Percentiles rank a stretch among this genome's conserved stretches.
Conservation (phyloP, 2,113 vertebrate genomes). For the Trachemys scripta region DNA sequence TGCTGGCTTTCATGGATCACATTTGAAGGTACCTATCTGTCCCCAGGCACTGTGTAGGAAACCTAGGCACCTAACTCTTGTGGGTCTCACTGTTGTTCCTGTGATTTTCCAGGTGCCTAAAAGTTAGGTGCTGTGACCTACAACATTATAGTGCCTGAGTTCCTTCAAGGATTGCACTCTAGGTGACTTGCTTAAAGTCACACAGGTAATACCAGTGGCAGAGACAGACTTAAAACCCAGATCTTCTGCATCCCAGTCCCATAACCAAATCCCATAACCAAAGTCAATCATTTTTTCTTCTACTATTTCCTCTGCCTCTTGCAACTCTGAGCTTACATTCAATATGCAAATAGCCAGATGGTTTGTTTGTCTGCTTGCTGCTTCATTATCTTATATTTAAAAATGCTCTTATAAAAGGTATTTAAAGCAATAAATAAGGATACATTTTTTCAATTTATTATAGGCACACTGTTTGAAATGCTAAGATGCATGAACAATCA, state of each 20-base stretch:
- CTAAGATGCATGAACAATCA: neutral
- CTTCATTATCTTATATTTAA: rapidly evolving
- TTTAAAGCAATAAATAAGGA: no score
- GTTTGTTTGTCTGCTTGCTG: neutral
- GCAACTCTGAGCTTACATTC: neutral
- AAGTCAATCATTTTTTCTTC: neutral
- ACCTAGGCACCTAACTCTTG: neutral
- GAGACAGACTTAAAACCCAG: neutral
- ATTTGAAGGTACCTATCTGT: neutral
- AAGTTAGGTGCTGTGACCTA: neutral
- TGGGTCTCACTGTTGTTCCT: neutral
- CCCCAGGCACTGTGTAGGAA: neutral
- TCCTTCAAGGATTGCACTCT: no score
- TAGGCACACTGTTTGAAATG: neutral
- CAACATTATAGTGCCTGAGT: neutral
- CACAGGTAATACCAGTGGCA: neutral
- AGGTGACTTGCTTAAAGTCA: neutral
- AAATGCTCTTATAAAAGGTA: neutral
- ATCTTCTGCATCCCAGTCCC: neutral
- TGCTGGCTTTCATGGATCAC: no score
- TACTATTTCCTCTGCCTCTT: neutral
- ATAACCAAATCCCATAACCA: neutral
- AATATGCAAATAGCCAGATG: neutral
- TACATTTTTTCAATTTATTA: neutral
- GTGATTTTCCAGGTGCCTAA: neutral